Evolutionary conservation across 2,113 vertebrate species (phyloP).

Genomic region (Osmerus eperlanus): DNA sequence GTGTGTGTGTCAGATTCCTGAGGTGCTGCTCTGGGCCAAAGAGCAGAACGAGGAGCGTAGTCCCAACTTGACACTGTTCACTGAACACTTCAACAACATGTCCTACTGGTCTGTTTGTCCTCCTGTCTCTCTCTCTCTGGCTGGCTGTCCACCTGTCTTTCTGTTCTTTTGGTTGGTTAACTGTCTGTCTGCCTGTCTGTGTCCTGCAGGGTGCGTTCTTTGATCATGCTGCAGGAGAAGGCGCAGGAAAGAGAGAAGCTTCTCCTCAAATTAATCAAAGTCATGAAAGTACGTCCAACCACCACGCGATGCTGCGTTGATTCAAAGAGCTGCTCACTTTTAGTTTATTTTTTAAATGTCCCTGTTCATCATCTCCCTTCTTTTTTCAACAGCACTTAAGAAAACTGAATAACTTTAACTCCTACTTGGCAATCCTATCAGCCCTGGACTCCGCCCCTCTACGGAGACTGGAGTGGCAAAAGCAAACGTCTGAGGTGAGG

Average conservation of each 20-base stretch:
- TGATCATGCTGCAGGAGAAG: slow-evolving; percentile 94
- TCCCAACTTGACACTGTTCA: slow-evolving; percentile 92
- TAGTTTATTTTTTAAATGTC: background rate
- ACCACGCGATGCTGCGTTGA: background rate
- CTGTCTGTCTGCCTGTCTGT: background rate
- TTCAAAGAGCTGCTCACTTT: background rate
- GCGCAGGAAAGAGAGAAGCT: slow-evolving; percentile 89
- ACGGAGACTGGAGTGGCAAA: slow-evolving; percentile 92
- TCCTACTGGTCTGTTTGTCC: slow-evolving; percentile 85
- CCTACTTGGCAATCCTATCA: slow-evolving; percentile 92
- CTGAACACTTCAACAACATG: slow-evolving; percentile 98
- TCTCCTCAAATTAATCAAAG: slow-evolving; percentile 91
- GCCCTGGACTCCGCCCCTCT: slow-evolving; percentile 91
- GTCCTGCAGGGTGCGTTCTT: slow-evolving; percentile 85
- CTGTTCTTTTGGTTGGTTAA: slow-evolving; percentile 10
- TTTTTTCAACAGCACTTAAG: slow-evolving; percentile 79
- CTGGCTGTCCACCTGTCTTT: slow-evolving; percentile 6
- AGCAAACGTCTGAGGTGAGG: slow-evolving; percentile 84
- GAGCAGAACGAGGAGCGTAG: slow-evolving; percentile 97
- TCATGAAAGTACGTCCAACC: slow-evolving; percentile 84
- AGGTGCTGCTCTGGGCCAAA: slow-evolving; percentile 93
- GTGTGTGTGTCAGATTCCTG: slow-evolving; percentile 78
- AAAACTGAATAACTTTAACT: slow-evolving; percentile 95
- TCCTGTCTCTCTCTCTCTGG: background rate
- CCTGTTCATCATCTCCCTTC: background rate